phyloP scores from a whole-genome alignment of 2,797 vertebrate species.

The Chiroxiphia lanceolata region DNA sequence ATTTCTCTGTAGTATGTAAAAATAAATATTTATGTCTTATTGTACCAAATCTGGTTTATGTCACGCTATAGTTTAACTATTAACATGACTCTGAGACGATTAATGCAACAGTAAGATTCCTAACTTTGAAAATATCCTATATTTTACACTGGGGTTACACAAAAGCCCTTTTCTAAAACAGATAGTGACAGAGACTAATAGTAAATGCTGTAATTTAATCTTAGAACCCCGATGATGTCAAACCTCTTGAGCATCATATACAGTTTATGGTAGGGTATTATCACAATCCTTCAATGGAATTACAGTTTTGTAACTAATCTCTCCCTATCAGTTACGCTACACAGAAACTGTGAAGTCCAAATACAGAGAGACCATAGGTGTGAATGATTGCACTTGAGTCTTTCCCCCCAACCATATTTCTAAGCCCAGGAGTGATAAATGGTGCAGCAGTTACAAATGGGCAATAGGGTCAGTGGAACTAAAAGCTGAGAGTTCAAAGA shows the following conservation, averaged over 20 bases:
- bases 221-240: slow-evolving; percentile 52
- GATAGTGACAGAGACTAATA: slow-evolving; percentile 63
- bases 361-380: slow-evolving; percentile 58
- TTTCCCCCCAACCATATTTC: slow-evolving; percentile 63
- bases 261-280: slow-evolving; percentile 46
- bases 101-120: slow-evolving; percentile 15
- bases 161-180: slow-evolving; percentile 53
- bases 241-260: slow-evolving; percentile 70
- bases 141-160: slow-evolving; percentile 28
- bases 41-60: slow-evolving; percentile 20
- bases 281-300: slow-evolving; percentile 73
- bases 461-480: slow-evolving; percentile 71
- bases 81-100: not conserved
- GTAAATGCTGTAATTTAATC: slow-evolving; percentile 65
- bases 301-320: slow-evolving; percentile 74
- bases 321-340: slow-evolving; percentile 72
- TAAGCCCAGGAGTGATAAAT: slow-evolving; percentile 73
- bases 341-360: slow-evolving; percentile 69
- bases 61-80: not conserved
- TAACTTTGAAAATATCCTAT: not conserved
- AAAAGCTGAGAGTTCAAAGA: slow-evolving; percentile 77
- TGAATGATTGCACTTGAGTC: slow-evolving; percentile 73
- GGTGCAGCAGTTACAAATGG: slow-evolving; percentile 69
- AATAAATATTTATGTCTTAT: not conserved
- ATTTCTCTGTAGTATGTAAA: not conserved